A percentile compares a stretch with the other conserved stretches of the same genome.
Evolutionary conservation across 92 coral and sea anemone genomes (phyloP).

Genomic region (Ricordea florida): DNA sequence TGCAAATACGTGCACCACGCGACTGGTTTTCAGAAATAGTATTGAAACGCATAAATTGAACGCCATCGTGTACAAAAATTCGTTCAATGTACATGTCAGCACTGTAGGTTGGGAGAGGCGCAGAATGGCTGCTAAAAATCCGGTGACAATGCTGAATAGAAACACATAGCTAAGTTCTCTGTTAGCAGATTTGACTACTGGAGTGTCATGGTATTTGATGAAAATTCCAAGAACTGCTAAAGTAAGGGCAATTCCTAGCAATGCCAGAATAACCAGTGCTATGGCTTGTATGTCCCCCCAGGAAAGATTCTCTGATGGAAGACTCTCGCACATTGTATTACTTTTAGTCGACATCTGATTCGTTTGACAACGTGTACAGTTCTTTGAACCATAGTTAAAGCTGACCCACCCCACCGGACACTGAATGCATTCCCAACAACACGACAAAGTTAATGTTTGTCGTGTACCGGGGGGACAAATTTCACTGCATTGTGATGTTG

Average conservation of each 20-base stretch:
- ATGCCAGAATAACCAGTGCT: constrained; percentile 30
- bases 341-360: constrained; percentile 53
- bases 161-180: constrained; percentile 60
- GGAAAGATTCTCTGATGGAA: constrained; percentile 42
- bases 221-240: constrained; percentile 47
- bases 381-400: constrained; percentile 42
- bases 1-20: constrained; percentile 66
- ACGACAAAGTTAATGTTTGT: constrained; percentile 53
- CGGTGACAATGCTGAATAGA: constrained; percentile 58
- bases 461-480: constrained; percentile 67
- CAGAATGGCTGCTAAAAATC: constrained; percentile 39
- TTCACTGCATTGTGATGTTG: constrained; percentile 67
- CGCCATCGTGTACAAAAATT: constrained; percentile 37
- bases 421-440: constrained; percentile 80
- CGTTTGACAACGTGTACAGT: constrained; percentile 58
- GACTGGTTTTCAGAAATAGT: constrained; percentile 71
- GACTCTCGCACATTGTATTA: constrained; percentile 50
- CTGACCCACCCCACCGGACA: constrained; percentile 55
- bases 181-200: constrained; percentile 75
- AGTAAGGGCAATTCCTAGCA: constrained; percentile 12
- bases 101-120: constrained; percentile 43
- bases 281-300: constrained; percentile 31
- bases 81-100: constrained; percentile 29
- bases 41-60: constrained; percentile 65
- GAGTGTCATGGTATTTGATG: constrained; percentile 50